Evolutionary conservation across 2,797 vertebrate species (phyloP), one percentile per base, ranked within the genome.

Genomic region (Perodicticus potto): DNA sequence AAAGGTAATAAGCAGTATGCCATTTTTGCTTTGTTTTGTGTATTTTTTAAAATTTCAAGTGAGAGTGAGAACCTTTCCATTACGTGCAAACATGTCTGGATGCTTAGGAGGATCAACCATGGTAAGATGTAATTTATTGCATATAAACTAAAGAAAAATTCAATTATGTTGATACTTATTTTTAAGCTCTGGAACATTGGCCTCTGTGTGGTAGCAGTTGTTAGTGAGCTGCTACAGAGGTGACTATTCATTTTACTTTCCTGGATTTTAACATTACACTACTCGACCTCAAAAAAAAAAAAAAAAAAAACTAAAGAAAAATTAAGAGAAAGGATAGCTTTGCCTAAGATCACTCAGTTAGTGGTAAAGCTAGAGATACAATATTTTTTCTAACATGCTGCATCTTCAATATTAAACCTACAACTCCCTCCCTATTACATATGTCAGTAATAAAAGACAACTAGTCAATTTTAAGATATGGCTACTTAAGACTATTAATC

Each of bases 181-280:
- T 40, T 93, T 67, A n/a, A 73, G 45, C 85, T 92, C 83, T 81
- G 84, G 59, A 70, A 34, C 91, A 17, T 61, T 86, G 92, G 78
- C 77, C 43, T 80, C 43, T 73, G 0, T 89, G 25, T 96, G 88
- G 92, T 87, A 63, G 63, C 40, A 67, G 22, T 37, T 81, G 69
- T 89, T 83, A 89, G 61, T 78, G 63, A 93, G 94, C 93, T 92
- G 63, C 91, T 89, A 40, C 19, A 72, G 83, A 84, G 43, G 59
- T 76, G 32, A 89, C 83, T 74, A 37, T 88, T 90, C 86, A 77
- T 95, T 89, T 96, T 57, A 77, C 80, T 93, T 70, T 92, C 77
- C 83, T 88, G 85, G 85, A 70, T 96, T 94, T 94, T 93, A 94
- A 89, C 92, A 98, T 96, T 94, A 97, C 85, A 97, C 73, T 96